These are phyloP conservation scores for Paramormyrops hopkinsi DNA, from an alignment of 2,797 vertebrate genomes.

Conservation along the genomic window DNA sequence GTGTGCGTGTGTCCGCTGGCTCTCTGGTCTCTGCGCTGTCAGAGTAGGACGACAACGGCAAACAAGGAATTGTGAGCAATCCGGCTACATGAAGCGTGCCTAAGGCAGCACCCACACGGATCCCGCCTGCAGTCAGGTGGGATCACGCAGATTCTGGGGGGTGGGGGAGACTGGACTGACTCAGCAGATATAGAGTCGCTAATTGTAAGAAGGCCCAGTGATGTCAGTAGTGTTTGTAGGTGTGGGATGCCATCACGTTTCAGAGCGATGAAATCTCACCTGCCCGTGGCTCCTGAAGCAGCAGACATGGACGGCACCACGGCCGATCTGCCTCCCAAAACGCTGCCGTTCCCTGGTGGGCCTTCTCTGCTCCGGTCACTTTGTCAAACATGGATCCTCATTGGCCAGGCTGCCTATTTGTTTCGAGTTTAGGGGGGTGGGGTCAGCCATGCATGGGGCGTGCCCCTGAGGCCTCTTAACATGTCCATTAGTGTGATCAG, in stretches of 20 bases:
- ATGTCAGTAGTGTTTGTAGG: slow-evolving; percentile 3
- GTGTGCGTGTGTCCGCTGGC: not conserved
- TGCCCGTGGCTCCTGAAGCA: not conserved
- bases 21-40: not conserved
- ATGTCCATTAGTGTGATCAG: not conserved
- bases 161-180: not conserved
- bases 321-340: not conserved
- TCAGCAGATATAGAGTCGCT: not conserved
- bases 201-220: not conserved
- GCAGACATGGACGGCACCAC: not conserved
- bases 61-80: not conserved
- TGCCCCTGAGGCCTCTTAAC: not conserved
- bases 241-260: not conserved
- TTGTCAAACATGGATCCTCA: not conserved
- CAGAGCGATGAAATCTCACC: not conserved
- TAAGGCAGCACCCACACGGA: not conserved
- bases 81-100: not conserved
- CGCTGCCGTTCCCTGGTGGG: not conserved
- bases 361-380: not conserved
- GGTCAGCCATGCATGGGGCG: not conserved
- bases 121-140: not conserved
- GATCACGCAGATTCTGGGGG: not conserved
- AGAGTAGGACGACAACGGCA: not conserved
- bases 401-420: not conserved
- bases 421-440: not conserved